Evolutionary conservation across 2,797 vertebrate genomes (phyloP), one percentile per base, ranked within the genome.

Genomic region (Anolis apletophallus): DNA sequence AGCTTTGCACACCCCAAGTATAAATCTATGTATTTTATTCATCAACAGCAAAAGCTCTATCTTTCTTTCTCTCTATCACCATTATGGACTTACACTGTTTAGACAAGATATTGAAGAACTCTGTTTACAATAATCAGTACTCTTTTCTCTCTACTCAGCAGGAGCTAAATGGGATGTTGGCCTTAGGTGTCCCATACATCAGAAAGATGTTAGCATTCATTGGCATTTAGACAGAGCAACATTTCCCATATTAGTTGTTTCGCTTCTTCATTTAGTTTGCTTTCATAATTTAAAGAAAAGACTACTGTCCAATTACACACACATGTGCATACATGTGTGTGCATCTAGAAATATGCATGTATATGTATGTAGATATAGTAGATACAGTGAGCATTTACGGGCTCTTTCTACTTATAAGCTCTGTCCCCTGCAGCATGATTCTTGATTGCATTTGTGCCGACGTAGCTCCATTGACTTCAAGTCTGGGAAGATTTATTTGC

Each of bases 401-500:
- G 55, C 61, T 67, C 8, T 77, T 87, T 87, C 81, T 73, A 10
- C 68, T 73, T 87, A 73, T 79, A 79, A 32, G 64, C 7, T 72
- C 75, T 55, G 68, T 84, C 75, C 75, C 86, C 81, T 84, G 55
- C 57, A 87, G 86, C 76, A 67, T 73, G 76, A 74, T 80, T 79
- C 86, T 73, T 74, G 81, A 84, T 84, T 87, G 81, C 59, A 84
- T 87, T 84, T 80, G 29, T 74, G 40, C 75, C 86, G 80, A 40
- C 26, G 19, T 73, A 67, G 86, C 55, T 84, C 46, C 75, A 89
- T 86, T 83, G 80, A 86, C 80, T 80, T 89, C 75, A 86, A 75
- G 76, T 86, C 76, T 80, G 52, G 21, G 83, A 86, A 83, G 84
- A 83, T 73, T 83, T 86, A 83, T 83, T 79, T 83, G 40, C 80